Conservation (phyloP, 2,113 vertebrate species). For the Dermatemys mawii region DNA sequence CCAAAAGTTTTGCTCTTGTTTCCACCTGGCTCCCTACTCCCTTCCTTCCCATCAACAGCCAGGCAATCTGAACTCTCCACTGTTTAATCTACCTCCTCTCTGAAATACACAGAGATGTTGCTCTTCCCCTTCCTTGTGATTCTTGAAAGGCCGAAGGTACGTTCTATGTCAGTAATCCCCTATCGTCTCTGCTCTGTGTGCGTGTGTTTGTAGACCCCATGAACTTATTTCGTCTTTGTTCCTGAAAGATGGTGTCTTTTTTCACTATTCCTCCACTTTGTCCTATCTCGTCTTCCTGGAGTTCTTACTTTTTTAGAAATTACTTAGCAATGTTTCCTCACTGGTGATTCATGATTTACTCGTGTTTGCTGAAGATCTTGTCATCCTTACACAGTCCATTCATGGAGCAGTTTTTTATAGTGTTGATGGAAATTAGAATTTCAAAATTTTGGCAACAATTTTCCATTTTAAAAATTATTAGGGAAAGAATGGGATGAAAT, state of each 20-base stretch:
- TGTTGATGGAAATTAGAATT: not conserved
- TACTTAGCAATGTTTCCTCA: too few relatives aligned
- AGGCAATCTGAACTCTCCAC: not conserved
- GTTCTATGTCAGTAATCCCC: not conserved
- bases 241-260: slow-evolving; percentile 52
- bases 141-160: not conserved
- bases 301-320: not conserved
- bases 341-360: too few relatives aligned
- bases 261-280: not conserved
- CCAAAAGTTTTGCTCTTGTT: not conserved
- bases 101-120: not conserved
- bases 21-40: not conserved
- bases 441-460: not conserved
- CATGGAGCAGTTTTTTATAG: not conserved
- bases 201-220: not conserved
- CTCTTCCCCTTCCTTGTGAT: not conserved
- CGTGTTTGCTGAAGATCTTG: too few relatives aligned
- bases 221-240: not conserved
- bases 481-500: not conserved
- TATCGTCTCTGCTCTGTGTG: not conserved
- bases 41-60: not conserved
- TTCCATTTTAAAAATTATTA: not conserved
- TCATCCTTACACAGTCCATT: not conserved
- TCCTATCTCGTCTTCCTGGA: not conserved
- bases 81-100: not conserved